A percentile compares a stretch with the other conserved stretches of the same genome.
Conservation (phyloP, 2,888 invertebrate genomes). For the Synanthedon myopaeformis region DNA sequence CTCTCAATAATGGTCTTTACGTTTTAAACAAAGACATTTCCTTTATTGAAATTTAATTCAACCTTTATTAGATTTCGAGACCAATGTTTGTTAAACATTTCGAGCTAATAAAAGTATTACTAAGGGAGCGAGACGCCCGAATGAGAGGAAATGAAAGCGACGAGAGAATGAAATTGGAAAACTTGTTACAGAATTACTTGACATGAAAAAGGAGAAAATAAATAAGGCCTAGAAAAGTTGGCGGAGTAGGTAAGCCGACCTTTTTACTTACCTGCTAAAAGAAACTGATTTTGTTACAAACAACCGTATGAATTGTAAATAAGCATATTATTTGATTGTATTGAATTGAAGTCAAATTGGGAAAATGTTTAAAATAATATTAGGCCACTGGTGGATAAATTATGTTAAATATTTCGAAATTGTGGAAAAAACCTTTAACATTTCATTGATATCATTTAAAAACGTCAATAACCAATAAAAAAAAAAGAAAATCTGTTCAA, state of each 20-base stretch:
- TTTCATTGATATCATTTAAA: too few species aligned
- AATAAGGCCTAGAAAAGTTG: conserved; percentile 53
- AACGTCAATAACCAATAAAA: too few species aligned
- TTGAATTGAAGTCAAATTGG: too few species aligned
- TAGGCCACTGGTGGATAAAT: too few species aligned
- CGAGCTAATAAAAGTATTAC: conserved; percentile 67
- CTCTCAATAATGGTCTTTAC: too few species aligned
- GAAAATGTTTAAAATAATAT: too few species aligned
- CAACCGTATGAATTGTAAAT: not conserved
- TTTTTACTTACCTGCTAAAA: conserved; percentile 27
- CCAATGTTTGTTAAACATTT: conserved; percentile 67
- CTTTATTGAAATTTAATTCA: conserved; percentile 41
- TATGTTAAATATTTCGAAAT: too few species aligned
- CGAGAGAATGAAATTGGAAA: conserved; percentile 69
- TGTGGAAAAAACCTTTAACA: too few species aligned
- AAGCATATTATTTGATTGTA: too few species aligned
- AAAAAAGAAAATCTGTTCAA: too few species aligned
- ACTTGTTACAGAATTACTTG: conserved; percentile 65
- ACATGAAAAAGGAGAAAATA: conserved; percentile 55
- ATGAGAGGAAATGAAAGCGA: conserved; percentile 65
- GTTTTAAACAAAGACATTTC: conserved; percentile 12
- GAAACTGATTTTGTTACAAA: conserved; percentile 14
- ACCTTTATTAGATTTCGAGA: conserved; percentile 54
- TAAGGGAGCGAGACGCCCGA: conserved; percentile 47
- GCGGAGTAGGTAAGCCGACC: conserved; percentile 24